Percentiles rank a stretch among this genome's conserved stretches.
phyloP scores from a whole-genome alignment of 2,888 invertebrate genomes.

The Gasteruption jaculator region DNA sequence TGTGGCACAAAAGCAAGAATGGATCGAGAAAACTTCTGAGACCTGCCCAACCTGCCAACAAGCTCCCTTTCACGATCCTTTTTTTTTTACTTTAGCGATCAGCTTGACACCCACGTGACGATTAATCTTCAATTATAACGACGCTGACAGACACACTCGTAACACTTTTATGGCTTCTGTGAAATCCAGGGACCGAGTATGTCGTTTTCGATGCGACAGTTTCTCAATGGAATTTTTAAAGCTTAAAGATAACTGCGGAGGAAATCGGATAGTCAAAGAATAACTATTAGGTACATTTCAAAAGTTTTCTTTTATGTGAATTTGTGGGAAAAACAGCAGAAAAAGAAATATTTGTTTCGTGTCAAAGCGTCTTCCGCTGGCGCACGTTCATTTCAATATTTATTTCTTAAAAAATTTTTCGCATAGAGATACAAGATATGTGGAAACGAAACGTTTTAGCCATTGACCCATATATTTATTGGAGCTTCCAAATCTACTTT shows the following conservation, averaged over 20 bases:
- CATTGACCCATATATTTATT: no score
- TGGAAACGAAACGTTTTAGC: no score
- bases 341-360: not conserved
- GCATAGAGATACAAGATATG: no score
- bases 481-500: no score
- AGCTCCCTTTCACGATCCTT: slow-evolving; percentile 22
- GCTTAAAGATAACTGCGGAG: not conserved
- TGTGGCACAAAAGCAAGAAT: slow-evolving; percentile 35
- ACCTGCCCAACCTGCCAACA: slow-evolving; percentile 33
- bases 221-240: slow-evolving; percentile 8
- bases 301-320: no score
- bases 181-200: slow-evolving; percentile 14
- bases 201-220: no score
- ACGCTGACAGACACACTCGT: slow-evolving; percentile 43
- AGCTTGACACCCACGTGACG: slow-evolving; percentile 35
- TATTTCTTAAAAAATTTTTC: not conserved
- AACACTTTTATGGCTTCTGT: slow-evolving; percentile 39
- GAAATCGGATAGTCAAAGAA: not conserved
- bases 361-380: not conserved
- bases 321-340: not conserved
- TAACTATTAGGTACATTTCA: not conserved
- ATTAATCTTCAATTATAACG: slow-evolving; percentile 51
- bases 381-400: slow-evolving; percentile 1
- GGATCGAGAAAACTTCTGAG: slow-evolving; percentile 25
- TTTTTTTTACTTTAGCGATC: slow-evolving; percentile 33